These are phyloP conservation scores for Torymus aiolomorphi DNA, from an alignment of 2,888 invertebrate species.

Conservation along the genomic window DNA sequence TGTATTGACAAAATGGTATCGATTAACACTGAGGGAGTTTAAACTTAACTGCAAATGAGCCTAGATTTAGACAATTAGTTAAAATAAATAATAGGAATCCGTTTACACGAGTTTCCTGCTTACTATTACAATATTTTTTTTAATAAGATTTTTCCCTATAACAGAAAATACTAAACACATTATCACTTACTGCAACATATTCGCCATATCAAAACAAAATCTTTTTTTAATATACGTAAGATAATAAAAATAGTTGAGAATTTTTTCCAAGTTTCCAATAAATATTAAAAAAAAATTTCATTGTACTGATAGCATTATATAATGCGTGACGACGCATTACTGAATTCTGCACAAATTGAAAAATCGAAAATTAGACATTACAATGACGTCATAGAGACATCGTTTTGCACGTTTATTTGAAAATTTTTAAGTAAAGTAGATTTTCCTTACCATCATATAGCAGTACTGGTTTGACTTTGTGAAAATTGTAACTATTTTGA, in stretches of 20 bases:
- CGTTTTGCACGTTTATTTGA: neutral
- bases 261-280: slow-evolving; percentile 29
- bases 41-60: slow-evolving; percentile 24
- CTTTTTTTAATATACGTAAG: slow-evolving; percentile 17
- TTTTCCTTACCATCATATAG: too few species aligned
- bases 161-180: slow-evolving; percentile 37
- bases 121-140: slow-evolving; percentile 33
- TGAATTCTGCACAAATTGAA: slow-evolving; percentile 45
- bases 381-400: slow-evolving; percentile 42
- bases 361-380: slow-evolving; percentile 10
- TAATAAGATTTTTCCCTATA: slow-evolving; percentile 31
- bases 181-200: slow-evolving; percentile 45
- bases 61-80: slow-evolving; percentile 14
- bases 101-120: slow-evolving; percentile 11
- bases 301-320: slow-evolving; percentile 30
- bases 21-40: neutral
- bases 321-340: slow-evolving; percentile 1
- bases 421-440: too few species aligned
- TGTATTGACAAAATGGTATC: slow-evolving; percentile 33
- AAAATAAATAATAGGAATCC: slow-evolving; percentile 6
- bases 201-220: slow-evolving; percentile 53
- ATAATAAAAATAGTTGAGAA: slow-evolving; percentile 14
- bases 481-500: too few species aligned
- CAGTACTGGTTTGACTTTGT: too few species aligned
- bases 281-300: slow-evolving; percentile 17